phyloP scores from a whole-genome alignment of 1,140 invertebrate genomes.

The Apocrypta bakeri region DNA sequence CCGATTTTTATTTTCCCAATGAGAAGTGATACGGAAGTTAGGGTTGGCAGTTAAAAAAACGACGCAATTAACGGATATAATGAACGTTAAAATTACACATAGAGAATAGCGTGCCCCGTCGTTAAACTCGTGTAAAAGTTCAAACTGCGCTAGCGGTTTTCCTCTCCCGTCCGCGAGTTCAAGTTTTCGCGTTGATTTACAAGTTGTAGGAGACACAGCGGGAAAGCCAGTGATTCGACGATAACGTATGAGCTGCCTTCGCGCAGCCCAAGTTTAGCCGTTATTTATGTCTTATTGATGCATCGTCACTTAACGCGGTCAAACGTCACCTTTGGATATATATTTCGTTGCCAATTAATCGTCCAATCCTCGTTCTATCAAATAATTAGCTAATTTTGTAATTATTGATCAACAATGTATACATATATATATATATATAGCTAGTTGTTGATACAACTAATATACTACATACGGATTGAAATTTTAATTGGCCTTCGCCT shows the following conservation, averaged over 20 bases:
- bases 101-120: no score
- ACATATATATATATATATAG: no score
- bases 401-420: conserved; percentile 31
- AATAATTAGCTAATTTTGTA: no score
- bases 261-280: not conserved
- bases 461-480: no score
- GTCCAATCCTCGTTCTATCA: no score
- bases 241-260: conserved; percentile 29
- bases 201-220: not conserved
- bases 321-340: not conserved
- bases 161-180: not conserved
- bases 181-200: conserved; percentile 35
- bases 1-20: not conserved
- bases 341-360: no score
- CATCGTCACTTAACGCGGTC: not conserved
- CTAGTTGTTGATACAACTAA: no score
- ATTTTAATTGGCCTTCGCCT: not conserved
- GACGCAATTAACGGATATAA: no score
- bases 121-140: conserved; percentile 16
- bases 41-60: no score
- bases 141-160: not conserved
- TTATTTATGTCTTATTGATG: conserved; percentile 29
- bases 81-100: no score
- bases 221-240: conserved; percentile 14
- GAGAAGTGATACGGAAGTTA: no score